A percentile compares a stretch with the other conserved stretches of the same genome.
phyloP scores from a whole-genome alignment of 1,140 invertebrate genomes.

The Panulirus ornatus region DNA sequence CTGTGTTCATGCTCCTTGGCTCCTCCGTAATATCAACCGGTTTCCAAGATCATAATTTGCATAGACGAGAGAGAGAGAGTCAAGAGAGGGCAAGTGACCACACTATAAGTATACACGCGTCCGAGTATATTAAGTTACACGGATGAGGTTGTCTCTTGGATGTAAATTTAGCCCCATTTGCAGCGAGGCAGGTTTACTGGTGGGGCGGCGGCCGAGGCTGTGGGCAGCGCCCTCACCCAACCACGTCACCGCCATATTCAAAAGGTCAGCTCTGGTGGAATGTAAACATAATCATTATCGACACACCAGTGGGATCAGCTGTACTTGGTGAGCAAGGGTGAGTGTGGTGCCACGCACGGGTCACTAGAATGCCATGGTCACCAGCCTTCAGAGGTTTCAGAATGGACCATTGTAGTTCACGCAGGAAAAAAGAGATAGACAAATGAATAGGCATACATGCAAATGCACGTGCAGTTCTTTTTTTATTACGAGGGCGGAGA shows the following conservation, averaged over 20 bases:
- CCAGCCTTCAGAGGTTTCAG: too few species aligned
- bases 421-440: too few species aligned
- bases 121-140: not conserved
- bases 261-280: slow-evolving; percentile 1
- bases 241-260: not conserved
- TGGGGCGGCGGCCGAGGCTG: not conserved
- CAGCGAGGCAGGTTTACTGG: not conserved
- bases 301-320: too few species aligned
- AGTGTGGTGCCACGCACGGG: too few species aligned
- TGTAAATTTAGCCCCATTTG: slow-evolving; percentile 41
- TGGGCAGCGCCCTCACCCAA: not conserved
- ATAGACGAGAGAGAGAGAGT: not conserved
- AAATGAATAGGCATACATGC: too few species aligned
- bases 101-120: not conserved
- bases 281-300: not conserved
- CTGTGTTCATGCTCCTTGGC: not conserved
- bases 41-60: not conserved
- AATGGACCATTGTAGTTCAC: too few species aligned
- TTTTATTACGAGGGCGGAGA: too few species aligned
- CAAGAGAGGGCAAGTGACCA: not conserved
- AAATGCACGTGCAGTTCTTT: too few species aligned
- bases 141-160: not conserved
- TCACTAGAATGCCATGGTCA: too few species aligned
- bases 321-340: too few species aligned
- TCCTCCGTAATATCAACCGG: not conserved